phyloP scores from a whole-genome alignment of 1,140 invertebrate genomes.

The Ceratosolen solmsi region DNA sequence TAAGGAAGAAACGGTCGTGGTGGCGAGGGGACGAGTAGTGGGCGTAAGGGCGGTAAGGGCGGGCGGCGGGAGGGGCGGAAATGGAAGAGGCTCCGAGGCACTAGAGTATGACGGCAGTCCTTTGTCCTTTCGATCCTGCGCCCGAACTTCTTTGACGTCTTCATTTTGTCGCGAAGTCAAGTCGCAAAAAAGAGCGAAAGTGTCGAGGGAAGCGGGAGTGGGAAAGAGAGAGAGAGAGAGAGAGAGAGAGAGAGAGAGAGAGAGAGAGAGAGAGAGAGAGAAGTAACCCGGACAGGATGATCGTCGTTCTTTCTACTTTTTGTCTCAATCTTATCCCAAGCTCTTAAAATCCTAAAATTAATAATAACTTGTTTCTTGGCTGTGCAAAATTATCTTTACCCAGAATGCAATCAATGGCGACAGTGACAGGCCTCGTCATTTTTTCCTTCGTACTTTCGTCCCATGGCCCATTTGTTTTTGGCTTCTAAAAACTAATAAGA shows the following conservation, averaged over 20 bases:
- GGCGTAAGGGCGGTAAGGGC: neutral
- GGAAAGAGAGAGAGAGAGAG: neutral
- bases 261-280: neutral
- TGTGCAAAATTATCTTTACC: neutral
- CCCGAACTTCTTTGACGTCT: constrained; percentile 36
- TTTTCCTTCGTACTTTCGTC: neutral
- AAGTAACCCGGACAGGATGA: neutral
- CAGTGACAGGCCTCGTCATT: neutral
- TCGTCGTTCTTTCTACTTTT: constrained; percentile 12
- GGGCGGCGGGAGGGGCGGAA: neutral
- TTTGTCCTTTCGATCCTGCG: constrained; percentile 46
- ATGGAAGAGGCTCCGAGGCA: neutral
- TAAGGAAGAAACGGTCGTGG: no score
- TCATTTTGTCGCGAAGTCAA: constrained; percentile 7
- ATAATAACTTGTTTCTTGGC: constrained; percentile 43
- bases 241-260: neutral
- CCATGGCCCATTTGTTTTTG: neutral
- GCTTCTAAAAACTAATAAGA: neutral
- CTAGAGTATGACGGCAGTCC: constrained; percentile 45
- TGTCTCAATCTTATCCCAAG: constrained; percentile 15
- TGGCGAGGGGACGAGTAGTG: no score
- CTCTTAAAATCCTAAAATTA: constrained; percentile 47
- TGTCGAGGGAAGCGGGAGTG: neutral
- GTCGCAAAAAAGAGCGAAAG: neutral
- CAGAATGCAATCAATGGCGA: neutral